phyloP scores from a whole-genome alignment of 2,113 vertebrate species.

The Erpornis zantholeuca region DNA sequence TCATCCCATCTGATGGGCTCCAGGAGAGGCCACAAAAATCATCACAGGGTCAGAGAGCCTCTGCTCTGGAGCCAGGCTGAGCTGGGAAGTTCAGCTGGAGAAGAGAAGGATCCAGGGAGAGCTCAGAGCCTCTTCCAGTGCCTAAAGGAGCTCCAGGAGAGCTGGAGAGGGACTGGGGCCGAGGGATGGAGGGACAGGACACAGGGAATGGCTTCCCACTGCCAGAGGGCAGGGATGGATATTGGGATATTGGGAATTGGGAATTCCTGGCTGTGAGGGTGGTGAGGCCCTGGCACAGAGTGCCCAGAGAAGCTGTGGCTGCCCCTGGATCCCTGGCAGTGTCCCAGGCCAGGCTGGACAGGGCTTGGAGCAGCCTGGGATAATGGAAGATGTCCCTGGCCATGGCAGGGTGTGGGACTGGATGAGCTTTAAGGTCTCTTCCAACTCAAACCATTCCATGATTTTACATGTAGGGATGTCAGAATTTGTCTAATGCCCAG shows the following conservation, averaged over 20 bases:
- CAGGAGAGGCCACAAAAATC: not conserved
- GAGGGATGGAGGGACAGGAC: not conserved
- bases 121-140: not conserved
- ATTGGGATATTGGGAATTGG: not conserved
- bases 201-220: not conserved
- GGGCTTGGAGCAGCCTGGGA: not conserved
- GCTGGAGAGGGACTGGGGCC: not conserved
- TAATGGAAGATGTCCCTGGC: rapidly evolving
- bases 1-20: not conserved
- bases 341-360: rapidly evolving
- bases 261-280: rapidly evolving
- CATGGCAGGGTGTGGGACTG: rapidly evolving
- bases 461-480: not conserved
- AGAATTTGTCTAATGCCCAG: not conserved
- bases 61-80: not conserved
- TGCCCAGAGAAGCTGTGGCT: not conserved
- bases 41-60: not conserved
- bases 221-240: not conserved
- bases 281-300: rapidly evolving
- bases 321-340: not conserved
- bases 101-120: not conserved
- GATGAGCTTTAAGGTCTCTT: rapidly evolving
- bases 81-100: rapidly evolving
- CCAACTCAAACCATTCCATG: not conserved
- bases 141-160: not conserved